Evolutionary conservation across 2,797 vertebrate genomes (phyloP), one percentile per base, ranked within the genome.

Genomic region (Echeneis naucrates): DNA sequence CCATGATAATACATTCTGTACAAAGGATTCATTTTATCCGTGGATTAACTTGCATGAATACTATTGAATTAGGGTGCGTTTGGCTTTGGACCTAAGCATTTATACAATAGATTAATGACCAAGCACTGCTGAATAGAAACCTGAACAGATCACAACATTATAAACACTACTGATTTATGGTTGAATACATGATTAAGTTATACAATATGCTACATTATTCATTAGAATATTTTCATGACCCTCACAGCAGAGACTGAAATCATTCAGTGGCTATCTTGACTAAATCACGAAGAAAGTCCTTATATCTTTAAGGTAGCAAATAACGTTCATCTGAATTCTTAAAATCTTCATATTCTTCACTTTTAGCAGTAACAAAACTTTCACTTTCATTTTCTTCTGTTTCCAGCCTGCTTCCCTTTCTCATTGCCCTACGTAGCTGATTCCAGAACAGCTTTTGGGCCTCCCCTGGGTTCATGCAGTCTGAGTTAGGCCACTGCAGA

Each of bases 371-470:
- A 23, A 23, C 51, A 58, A 44, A 33, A 26, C 60, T 5, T 37
- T 68, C 21, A 12, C 7, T 37, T 59, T 4, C 5, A 2, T 21
- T 70, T 42, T 84, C 73, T 17, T 77, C 83, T 0, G 32, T 79
- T 70, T 86, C 59, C 4, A 85, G 21, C 71, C 75, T 87, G 62
- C 81, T 92, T 16, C 87, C 83, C 2, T 88, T 87, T 66, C 78
- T 89, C 59, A 96, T 68, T 5, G 94, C 95, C 69, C 83, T 92
- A 37, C 90, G 91, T 38, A 97, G 89, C 74, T 93, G 91, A 62
- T 85, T 94, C 96, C 96, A 96, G 73, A 97, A 97, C 45, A 96
- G 88, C 2, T 93, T 91, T 63, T 92, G 93, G 17, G 94, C 95
- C 37, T 93, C 90, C 8, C 16, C 23, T 1, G 91, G 94, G 72